Percentiles rank a stretch among this genome's conserved stretches.
Evolutionary conservation across 2,797 vertebrate genomes (phyloP).

Genomic region (Cossypha caffra): DNA sequence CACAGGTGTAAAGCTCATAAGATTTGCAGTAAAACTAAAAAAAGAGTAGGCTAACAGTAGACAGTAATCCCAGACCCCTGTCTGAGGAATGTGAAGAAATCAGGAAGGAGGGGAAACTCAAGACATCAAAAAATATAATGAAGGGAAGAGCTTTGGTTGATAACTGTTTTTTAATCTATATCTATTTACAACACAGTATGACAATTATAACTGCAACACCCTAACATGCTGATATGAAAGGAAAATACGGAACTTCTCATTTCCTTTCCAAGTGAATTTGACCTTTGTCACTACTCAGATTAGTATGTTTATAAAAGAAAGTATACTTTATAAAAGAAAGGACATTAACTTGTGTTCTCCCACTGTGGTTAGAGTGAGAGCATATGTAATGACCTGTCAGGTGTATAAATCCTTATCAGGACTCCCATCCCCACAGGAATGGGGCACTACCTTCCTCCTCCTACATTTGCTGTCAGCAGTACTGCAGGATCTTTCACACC

Average conservation of each 20-base stretch:
- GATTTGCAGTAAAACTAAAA: neutral
- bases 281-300: neutral
- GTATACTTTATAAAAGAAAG: neutral
- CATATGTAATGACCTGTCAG: neutral
- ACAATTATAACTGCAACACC: neutral
- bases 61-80: neutral
- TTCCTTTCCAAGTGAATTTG: neutral
- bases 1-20: neutral
- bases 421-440: rapidly evolving
- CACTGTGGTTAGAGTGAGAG: neutral
- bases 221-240: neutral
- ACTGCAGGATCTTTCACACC: rapidly evolving
- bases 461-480: neutral
- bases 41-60: neutral
- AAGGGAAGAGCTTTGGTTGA: neutral
- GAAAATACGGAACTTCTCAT: neutral
- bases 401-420: neutral
- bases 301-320: neutral
- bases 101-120: neutral
- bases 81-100: neutral
- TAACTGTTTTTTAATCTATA: neutral
- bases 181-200: neutral
- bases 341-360: neutral
- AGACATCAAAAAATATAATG: neutral
- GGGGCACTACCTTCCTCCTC: neutral